phyloP scores from a whole-genome alignment of 2,113 vertebrate species.

The Petaurus breviceps region DNA sequence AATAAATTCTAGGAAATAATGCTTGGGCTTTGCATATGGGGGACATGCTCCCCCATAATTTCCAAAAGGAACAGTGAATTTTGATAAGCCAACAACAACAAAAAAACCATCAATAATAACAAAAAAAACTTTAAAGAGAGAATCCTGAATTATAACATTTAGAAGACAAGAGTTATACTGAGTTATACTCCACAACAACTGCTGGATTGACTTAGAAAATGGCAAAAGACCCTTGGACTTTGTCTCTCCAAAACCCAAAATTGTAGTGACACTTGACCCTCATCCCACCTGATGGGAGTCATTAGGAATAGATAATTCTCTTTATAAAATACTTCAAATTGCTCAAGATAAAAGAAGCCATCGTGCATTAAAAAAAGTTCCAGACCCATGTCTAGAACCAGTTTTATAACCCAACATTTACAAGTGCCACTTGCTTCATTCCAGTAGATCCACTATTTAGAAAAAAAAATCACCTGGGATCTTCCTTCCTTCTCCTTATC shows the following conservation, averaged over 20 bases:
- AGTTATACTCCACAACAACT: not conserved
- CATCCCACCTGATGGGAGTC: not conserved
- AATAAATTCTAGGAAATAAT: not conserved
- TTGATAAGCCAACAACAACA: constrained; percentile 8
- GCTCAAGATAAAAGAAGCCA: constrained; percentile 18
- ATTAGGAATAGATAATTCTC: not conserved
- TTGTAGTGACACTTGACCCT: not conserved
- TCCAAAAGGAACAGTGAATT: constrained; percentile 8
- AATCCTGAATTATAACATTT: not conserved
- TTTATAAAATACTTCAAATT: constrained; percentile 17
- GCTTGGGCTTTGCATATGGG: not conserved
- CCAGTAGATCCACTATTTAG: not conserved
- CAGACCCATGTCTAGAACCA: not conserved
- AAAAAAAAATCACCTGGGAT: not conserved
- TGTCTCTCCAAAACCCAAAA: not conserved
- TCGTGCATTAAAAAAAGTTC: not conserved
- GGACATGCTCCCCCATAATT: not conserved
- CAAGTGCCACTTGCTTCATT: not conserved
- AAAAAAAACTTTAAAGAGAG: constrained; percentile 5
- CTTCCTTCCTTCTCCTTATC: not conserved
- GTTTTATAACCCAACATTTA: not conserved
- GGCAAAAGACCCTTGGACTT: not conserved
- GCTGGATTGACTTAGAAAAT: not conserved
- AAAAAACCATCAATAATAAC: not conserved
- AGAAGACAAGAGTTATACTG: no score